Percentiles rank a stretch among this genome's conserved stretches.
phyloP scores from a whole-genome alignment of 2,797 vertebrate genomes.

The Fistularia tabacaria region DNA sequence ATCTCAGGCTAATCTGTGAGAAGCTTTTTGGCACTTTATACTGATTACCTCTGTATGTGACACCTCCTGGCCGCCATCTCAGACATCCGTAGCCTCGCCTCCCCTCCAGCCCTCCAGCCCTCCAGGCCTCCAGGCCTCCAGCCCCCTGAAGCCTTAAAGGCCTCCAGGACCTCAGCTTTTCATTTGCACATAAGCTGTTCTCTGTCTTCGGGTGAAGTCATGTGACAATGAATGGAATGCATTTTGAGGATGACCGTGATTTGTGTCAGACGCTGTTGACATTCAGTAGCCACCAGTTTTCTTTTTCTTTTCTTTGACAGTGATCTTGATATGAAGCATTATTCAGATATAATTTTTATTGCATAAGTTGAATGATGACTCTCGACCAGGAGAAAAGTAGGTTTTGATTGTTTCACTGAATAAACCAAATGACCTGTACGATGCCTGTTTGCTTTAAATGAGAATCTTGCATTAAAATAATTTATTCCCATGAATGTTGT shows the following conservation, averaged over 20 bases:
- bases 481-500: conserved; percentile 47
- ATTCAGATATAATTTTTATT: conserved; percentile 50
- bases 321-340: conserved; percentile 36
- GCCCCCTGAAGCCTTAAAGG: conserved; percentile 13
- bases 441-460: conserved; percentile 62
- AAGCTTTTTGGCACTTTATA: conserved; percentile 72
- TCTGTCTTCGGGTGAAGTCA: conserved; percentile 53
- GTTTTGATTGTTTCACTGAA: conserved; percentile 40
- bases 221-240: conserved; percentile 41
- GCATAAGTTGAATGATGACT: conserved; percentile 42
- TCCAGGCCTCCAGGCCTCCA: conserved; percentile 2
- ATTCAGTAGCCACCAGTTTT: conserved; percentile 30
- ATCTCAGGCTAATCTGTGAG: conserved; percentile 63
- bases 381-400: conserved; percentile 18
- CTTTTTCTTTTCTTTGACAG: conserved; percentile 15
- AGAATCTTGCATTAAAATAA: conserved; percentile 68
- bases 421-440: conserved; percentile 47
- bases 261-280: conserved; percentile 42
- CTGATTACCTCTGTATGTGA: conserved; percentile 64
- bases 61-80: conserved; percentile 43
- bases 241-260: conserved; percentile 54
- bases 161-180: conserved; percentile 11
- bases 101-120: conserved; percentile 13
- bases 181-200: conserved; percentile 57
- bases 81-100: conserved; percentile 1